Evolutionary conservation across 2,797 vertebrate genomes (phyloP).

Genomic region (Apodemus agrarius): DNA sequence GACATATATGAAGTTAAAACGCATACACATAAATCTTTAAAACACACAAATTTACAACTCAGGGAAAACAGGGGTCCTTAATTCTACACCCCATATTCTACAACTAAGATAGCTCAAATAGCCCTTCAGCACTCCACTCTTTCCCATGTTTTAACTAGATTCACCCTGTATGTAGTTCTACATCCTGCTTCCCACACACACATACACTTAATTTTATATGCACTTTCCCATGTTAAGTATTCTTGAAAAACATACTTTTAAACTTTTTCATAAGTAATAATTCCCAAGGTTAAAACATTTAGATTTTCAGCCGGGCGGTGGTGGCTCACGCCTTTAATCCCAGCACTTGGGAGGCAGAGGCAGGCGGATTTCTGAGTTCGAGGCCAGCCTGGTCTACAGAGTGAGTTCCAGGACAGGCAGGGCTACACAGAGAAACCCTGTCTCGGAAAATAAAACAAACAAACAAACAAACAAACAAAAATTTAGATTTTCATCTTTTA

Average conservation of each 20-base stretch:
- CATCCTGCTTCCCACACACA: background rate
- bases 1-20: background rate
- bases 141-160: conserved; percentile 30
- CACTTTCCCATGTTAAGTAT: conserved; percentile 45
- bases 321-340: too few relatives aligned
- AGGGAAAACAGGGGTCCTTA: conserved; percentile 15
- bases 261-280: conserved; percentile 41
- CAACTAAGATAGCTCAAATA: background rate
- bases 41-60: background rate
- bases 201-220: conserved; percentile 33
- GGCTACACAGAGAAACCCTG: too few relatives aligned
- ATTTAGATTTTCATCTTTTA: background rate
- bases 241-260: conserved; percentile 44
- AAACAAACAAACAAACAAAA: too few relatives aligned
- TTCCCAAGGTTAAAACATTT: conserved; percentile 43
- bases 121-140: background rate
- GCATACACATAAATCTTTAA: background rate
- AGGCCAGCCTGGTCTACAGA: too few relatives aligned
- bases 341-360: too few relatives aligned
- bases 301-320: too few relatives aligned
- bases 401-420: too few relatives aligned
- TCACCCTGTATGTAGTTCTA: conserved; percentile 35
- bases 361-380: too few relatives aligned
- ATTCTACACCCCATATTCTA: conserved; percentile 39
- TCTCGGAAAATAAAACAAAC: too few relatives aligned